Conservation (phyloP, 2,113 vertebrate species). For the Myrmecobius fasciatus region DNA sequence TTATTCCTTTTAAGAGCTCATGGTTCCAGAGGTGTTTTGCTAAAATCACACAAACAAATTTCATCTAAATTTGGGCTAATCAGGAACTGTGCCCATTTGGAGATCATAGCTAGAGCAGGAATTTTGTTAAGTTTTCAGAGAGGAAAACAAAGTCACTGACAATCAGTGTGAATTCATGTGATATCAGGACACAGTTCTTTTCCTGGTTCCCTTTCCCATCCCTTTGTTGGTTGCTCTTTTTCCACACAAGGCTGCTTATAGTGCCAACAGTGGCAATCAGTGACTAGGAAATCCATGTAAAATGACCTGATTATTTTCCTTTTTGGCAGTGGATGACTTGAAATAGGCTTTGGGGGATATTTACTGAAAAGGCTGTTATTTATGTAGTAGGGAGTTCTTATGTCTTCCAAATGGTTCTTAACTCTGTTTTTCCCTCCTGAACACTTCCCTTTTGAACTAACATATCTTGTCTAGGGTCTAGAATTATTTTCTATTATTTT, state of each 20-base stretch:
- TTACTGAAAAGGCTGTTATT: conserved; percentile 17
- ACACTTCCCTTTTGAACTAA: neutral
- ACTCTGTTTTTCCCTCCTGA: conserved; percentile 10
- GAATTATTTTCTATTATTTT: neutral
- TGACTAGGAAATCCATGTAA: neutral
- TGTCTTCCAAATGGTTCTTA: conserved; percentile 9
- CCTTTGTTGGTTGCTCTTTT: neutral
- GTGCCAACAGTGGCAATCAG: neutral
- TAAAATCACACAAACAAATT: neutral
- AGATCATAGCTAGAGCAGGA: neutral
- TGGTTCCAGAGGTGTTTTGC: conserved; percentile 40
- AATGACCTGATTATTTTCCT: neutral
- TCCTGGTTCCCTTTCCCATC: neutral
- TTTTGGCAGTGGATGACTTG: neutral
- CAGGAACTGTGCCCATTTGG: neutral
- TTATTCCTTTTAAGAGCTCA: conserved; percentile 19
- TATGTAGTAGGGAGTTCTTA: neutral
- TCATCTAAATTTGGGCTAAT: neutral
- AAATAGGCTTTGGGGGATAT: neutral
- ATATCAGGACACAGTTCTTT: neutral
- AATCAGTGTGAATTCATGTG: neutral
- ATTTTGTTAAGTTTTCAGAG: neutral
- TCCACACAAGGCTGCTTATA: neutral
- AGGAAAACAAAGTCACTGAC: conserved; percentile 32
- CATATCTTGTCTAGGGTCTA: neutral